These are phyloP conservation scores for Ammospiza maritima DNA, from an alignment of 2,797 vertebrate genomes.

Conservation along the genomic window DNA sequence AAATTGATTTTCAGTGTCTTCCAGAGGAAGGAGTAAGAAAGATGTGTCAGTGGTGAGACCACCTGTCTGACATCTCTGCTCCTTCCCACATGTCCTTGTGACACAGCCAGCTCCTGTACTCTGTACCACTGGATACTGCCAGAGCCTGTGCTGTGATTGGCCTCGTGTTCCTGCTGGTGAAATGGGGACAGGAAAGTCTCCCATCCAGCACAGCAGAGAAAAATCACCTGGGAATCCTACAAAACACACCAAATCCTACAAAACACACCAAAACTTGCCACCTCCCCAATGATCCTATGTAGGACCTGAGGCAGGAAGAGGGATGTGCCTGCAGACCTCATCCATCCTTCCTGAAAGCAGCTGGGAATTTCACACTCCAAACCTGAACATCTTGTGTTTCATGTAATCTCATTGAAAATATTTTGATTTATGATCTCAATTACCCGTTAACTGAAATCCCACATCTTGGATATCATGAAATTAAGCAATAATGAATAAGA, in stretches of 20 bases:
- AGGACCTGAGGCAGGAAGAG: neutral
- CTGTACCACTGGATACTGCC: neutral
- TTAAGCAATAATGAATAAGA: conserved; percentile 67
- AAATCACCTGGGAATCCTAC: neutral
- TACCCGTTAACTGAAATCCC: conserved; percentile 41
- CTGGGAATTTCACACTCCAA: neutral
- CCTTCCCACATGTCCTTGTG: neutral
- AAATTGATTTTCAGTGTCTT: neutral
- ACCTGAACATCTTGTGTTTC: conserved; percentile 57
- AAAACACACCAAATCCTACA: neutral
- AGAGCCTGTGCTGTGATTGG: neutral
- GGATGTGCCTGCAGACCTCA: neutral
- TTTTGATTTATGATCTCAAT: conserved; percentile 64
- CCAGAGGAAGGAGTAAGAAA: neutral
- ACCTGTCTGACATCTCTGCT: neutral
- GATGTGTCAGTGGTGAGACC: neutral
- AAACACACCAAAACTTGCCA: neutral
- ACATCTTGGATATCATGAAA: conserved; percentile 49
- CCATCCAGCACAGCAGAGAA: neutral
- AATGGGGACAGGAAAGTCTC: neutral
- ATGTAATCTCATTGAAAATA: conserved; percentile 43
- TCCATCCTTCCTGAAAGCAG: neutral
- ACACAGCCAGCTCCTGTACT: neutral
- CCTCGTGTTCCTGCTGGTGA: neutral
- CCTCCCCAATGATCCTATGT: accelerated